These are phyloP conservation scores for Agrochola litura DNA, from an alignment of 2,888 invertebrate genomes.

Conservation along the genomic window DNA sequence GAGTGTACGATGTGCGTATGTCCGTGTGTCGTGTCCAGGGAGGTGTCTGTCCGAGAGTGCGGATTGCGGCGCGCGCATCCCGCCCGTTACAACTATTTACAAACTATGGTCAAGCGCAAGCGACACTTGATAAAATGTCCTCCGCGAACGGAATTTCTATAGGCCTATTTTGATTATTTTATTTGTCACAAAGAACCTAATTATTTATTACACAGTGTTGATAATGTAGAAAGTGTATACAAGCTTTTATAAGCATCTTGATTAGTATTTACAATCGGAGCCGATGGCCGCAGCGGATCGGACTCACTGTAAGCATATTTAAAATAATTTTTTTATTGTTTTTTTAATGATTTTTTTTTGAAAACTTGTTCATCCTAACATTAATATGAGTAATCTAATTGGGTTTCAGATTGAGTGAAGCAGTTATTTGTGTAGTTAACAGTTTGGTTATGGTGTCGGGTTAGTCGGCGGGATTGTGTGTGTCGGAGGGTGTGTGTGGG, in stretches of 20 bases:
- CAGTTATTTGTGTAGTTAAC: constrained; percentile 71
- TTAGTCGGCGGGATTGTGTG: constrained; percentile 68
- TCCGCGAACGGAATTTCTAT: constrained; percentile 71
- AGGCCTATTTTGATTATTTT: constrained; percentile 79
- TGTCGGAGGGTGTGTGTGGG: constrained; percentile 67
- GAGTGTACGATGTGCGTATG: constrained; percentile 29
- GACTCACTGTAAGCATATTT: constrained; percentile 82
- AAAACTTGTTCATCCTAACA: constrained; percentile 73
- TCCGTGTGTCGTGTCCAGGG: constrained; percentile 50
- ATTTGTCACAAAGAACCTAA: constrained; percentile 74
- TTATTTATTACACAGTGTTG: constrained; percentile 80
- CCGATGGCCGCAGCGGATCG: constrained; percentile 74
- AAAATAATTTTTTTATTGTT: constrained; percentile 75
- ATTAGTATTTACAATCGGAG: constrained; percentile 83
- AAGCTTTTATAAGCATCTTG: constrained; percentile 84
- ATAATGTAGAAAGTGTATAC: constrained; percentile 85
- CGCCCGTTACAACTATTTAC: constrained; percentile 72
- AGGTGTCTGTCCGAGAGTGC: constrained; percentile 53
- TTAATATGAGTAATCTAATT: constrained; percentile 73
- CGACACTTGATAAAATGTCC: constrained; percentile 69
- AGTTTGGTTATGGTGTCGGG: constrained; percentile 63
- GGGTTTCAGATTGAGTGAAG: constrained; percentile 70
- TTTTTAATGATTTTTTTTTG: constrained; percentile 69
- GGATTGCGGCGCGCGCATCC: constrained; percentile 62
- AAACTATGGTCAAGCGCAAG: constrained; percentile 74